Percentiles rank a stretch among this genome's conserved stretches.
Evolutionary conservation across 2,797 vertebrate genomes (phyloP).

Genomic region (Erethizon dorsatum): DNA sequence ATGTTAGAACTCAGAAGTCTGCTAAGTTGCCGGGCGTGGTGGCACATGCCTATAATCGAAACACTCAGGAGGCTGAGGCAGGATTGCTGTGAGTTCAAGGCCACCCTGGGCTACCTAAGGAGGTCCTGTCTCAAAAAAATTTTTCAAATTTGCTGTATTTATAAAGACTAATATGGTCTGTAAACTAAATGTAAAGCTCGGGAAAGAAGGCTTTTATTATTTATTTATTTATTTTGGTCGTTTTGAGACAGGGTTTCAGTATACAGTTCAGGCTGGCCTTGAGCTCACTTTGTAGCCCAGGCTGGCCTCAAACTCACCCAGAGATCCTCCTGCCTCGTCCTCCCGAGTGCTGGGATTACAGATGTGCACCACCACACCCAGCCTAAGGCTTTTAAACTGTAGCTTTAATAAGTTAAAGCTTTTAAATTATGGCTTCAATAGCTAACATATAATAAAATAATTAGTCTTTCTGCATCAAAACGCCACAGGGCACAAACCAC

Average conservation of each 20-base stretch:
- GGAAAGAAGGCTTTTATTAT: not conserved
- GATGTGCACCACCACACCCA: no score
- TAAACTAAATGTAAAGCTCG: not conserved
- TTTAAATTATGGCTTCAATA: not conserved
- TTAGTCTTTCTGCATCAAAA: not conserved
- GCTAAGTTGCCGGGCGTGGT: not conserved
- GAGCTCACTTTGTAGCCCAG: no score
- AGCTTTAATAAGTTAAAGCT: not conserved
- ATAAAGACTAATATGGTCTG: not conserved
- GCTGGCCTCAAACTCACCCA: no score
- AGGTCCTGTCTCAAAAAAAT: not conserved
- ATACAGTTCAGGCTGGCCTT: no score
- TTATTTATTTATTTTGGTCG: no score
- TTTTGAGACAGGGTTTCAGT: no score
- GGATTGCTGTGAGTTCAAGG: not conserved
- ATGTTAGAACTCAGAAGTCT: not conserved
- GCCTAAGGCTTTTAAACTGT: not conserved
- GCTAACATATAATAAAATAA: not conserved
- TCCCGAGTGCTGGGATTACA: no score
- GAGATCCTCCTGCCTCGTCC: no score
- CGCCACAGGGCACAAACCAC: not conserved
- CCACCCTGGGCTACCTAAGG: not conserved
- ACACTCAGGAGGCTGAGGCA: no score
- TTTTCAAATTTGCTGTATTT: not conserved
- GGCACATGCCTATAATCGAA: no score